Evolutionary conservation across 92 coral and sea anemone species (phyloP).

Genomic region (Actinostola sp.): DNA sequence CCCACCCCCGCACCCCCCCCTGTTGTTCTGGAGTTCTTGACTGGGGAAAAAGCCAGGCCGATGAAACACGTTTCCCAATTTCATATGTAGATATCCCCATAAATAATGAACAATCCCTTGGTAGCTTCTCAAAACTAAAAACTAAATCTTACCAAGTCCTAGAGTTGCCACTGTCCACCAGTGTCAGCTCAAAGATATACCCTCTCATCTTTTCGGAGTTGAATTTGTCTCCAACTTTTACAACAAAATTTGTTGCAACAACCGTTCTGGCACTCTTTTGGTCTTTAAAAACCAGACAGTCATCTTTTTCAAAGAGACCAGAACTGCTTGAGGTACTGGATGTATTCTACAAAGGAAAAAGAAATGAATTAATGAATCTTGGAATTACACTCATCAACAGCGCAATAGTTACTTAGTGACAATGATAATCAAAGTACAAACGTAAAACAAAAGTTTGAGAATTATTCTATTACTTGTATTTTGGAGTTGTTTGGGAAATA

Average conservation of each 20-base stretch:
- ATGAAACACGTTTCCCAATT: too few relatives aligned
- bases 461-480: too few relatives aligned
- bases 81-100: too few relatives aligned
- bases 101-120: not conserved
- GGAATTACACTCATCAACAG: too few relatives aligned
- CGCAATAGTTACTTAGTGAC: too few relatives aligned
- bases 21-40: too few relatives aligned
- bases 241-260: not conserved
- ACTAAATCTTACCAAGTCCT: constrained; percentile 2
- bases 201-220: constrained; percentile 6
- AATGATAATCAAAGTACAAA: too few relatives aligned
- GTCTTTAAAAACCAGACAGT: constrained; percentile 1
- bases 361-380: not conserved
- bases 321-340: not conserved
- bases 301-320: constrained; percentile 1
- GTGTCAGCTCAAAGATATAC: not conserved
- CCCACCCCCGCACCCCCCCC: too few relatives aligned
- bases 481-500: too few relatives aligned
- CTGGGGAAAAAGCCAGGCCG: too few relatives aligned
- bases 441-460: too few relatives aligned
- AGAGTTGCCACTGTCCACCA: constrained; percentile 2
- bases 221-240: constrained; percentile 1
- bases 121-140: not conserved
- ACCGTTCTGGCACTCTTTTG: not conserved
- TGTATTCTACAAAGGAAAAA: not conserved